Percentiles rank a stretch among this genome's conserved stretches.
Evolutionary conservation across 2,888 invertebrate genomes (phyloP).

Genomic region (Troilus luridus): DNA sequence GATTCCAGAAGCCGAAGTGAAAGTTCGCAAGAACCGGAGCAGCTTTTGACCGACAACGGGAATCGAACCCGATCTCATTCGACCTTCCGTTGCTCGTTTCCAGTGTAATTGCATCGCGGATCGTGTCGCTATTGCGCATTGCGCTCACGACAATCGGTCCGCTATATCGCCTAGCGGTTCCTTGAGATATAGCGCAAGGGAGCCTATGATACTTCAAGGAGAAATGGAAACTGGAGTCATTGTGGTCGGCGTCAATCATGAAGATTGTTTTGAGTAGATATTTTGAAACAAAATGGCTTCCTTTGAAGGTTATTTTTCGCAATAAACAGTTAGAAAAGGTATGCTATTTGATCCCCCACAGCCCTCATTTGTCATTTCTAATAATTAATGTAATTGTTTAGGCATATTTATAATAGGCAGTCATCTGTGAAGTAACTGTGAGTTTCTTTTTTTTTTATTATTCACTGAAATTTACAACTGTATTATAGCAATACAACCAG

Average conservation of each 20-base stretch:
- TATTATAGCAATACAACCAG: too few relatives aligned
- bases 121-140: not conserved
- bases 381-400: too few relatives aligned
- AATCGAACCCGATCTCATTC: not conserved
- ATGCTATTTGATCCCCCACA: too few relatives aligned
- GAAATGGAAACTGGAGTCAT: not conserved
- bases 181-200: not conserved
- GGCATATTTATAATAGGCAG: too few relatives aligned
- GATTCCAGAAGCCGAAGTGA: not conserved
- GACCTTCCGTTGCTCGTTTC: conserved; percentile 17
- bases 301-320: not conserved
- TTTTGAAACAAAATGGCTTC: not conserved
- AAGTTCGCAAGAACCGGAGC: not conserved
- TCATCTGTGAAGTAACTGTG: too few relatives aligned
- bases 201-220: not conserved
- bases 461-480: too few relatives aligned
- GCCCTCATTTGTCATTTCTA: too few relatives aligned
- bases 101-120: not conserved
- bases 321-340: too few relatives aligned
- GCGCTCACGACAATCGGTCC: not conserved
- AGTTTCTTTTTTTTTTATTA: too few relatives aligned
- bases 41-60: conserved; percentile 2
- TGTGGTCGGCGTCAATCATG: not conserved
- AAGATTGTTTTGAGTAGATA: not conserved
- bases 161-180: not conserved